Base-by-base conservation (phyloP, 2,113 vertebrate genomes). In the Paraplagusia blochii region DNA sequence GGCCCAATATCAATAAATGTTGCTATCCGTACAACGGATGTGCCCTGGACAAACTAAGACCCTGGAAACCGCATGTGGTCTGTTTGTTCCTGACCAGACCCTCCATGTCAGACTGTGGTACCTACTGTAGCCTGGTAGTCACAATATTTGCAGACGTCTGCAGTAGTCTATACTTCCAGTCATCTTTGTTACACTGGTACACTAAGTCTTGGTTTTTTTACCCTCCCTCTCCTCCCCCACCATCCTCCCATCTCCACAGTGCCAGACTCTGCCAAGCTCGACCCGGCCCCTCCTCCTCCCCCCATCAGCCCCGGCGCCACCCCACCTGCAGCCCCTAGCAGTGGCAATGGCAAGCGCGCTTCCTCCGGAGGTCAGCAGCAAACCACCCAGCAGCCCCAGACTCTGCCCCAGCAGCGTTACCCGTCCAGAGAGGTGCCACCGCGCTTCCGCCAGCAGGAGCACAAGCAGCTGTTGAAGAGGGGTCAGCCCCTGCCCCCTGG, bases 381-480 rank as follows among this genome's bases (percentile, higher is more conserved):
- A 65, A 69, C 79, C 72, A 55, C 81, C 61, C 85, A 78, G 80
- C 76, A 80, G 73, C 69, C 73, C 44, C 88, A 79, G 71, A 81
- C 66, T 88, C 93, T 22, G 79, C 89, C 71, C 90, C 92, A 92
- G 33, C 92, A 92, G 89, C 94, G 96, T 69, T 96, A 96, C 90
- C 93, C 95, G 72, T 93, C 95, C 66, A 92, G 95, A 38, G 95
- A 98, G 93, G 94, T 98, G 87, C 96, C 96, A 72, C 96, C 95
- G 36, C 95, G 95, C 88, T 99, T 98, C 89, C 94, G 95, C 81
- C 96, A 97, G 91, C 95, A 98, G 88, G 95, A 98, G 88, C 95
- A 97, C 91, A 98, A 98, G 92, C 97, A 99, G 91, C 94, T 99
- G 64, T 85, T 98, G 88, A 98, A 98, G 88, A 90, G 95, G 87